A percentile compares a stretch with the other conserved stretches of the same genome.
phyloP scores from a whole-genome alignment of 2,797 vertebrate genomes.

The Eutrigla gurnardus region DNA sequence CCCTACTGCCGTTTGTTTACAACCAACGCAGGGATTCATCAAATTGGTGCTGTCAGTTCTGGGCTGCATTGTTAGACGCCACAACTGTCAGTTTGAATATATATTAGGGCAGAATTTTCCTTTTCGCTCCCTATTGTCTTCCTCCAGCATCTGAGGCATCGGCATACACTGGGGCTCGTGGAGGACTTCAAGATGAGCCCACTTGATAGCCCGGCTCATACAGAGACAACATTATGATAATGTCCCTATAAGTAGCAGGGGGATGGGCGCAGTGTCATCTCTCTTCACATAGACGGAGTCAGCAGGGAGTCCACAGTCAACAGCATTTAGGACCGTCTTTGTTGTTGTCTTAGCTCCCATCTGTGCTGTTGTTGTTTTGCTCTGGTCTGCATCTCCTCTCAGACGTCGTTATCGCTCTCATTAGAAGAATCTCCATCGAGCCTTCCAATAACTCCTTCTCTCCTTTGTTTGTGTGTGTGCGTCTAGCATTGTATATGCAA shows the following conservation, averaged over 20 bases:
- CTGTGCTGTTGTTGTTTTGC: conserved; percentile 65
- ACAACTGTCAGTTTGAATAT: conserved; percentile 69
- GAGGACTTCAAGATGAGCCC: conserved; percentile 65
- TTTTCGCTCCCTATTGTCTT: conserved; percentile 48
- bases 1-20: conserved; percentile 63
- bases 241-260: conserved; percentile 73
- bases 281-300: conserved; percentile 69
- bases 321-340: conserved; percentile 71
- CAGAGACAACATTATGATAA: conserved; percentile 76
- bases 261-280: conserved; percentile 70
- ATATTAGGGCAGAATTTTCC: conserved; percentile 51
- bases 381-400: conserved; percentile 60
- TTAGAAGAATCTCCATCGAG: conserved; percentile 59
- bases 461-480: conserved; percentile 34
- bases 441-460: conserved; percentile 42
- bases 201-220: conserved; percentile 66
- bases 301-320: conserved; percentile 72
- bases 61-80: conserved; percentile 58
- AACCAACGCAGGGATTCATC: conserved; percentile 56
- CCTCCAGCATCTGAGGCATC: conserved; percentile 54
- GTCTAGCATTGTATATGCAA: conserved; percentile 22
- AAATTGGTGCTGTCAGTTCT: conserved; percentile 62
- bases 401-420: conserved; percentile 70
- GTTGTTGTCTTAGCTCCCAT: conserved; percentile 70
- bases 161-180: conserved; percentile 35